Base-by-base conservation (phyloP, 2,888 invertebrate species). In the Drosophila incognita region DNA sequence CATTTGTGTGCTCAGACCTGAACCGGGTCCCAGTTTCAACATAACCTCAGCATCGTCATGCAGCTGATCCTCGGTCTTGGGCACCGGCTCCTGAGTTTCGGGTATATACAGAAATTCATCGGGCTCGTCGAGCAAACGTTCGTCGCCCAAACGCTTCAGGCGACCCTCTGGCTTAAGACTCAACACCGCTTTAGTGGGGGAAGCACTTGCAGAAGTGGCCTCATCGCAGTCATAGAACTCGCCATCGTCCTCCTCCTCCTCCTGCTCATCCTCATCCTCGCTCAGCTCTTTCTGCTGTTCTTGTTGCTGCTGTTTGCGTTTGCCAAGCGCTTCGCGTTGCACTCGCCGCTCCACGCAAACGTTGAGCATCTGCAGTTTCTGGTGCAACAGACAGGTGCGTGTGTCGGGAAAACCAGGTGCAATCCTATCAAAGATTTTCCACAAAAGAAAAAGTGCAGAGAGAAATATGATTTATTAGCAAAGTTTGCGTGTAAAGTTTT, bases 1-100 rank as follows among this genome's bases (percentile, higher is more conserved):
- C 95, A 99, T 96, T 91, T 97, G 95, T 0, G 99, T 98, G 66
- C 98, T 95, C 76, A 98, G 94, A 91, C 93, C 93, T 13, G 97
- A 96, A 87, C 97, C 96, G 2, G 97, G 96, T 2, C 98, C 98
- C 35, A 99, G 94, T 82, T 97, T 96, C 57, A 98, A 95, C 94
- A 99, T 95, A 59, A 97, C 95, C 92, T 98, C 97, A 0, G 98
- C 97, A 92, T 99, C 98, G 91, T 98, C 98, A 91, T 98, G 97
- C 69, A 99, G 93, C 93, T 98, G 97, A 93, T 99, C 99, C 93
- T 99, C 99, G 1, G 99, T 99, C 94, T 99, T 97, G 15, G 99
- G 99, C 6, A 98, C 97, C 0, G 98, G 97, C 89, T 99, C 99
- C 95, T 98, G 95, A 0, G 97, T 97, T 27, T 96, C 93, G 0